Conservation (phyloP, 1,140 invertebrate species). For the Xylocopa sonorina region DNA sequence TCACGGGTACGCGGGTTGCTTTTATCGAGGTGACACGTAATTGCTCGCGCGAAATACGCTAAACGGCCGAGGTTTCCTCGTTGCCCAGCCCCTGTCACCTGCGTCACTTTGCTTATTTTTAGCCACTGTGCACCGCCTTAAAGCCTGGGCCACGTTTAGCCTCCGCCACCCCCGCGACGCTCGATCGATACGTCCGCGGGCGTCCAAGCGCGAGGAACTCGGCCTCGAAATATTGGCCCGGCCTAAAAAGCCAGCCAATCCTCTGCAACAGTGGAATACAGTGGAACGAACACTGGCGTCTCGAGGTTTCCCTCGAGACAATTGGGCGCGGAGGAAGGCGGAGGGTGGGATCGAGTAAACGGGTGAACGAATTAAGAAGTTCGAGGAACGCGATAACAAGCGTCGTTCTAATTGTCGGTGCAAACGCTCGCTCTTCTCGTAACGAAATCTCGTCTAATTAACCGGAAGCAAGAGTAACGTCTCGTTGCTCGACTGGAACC, state of each 20-base stretch:
- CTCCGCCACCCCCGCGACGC: conserved; percentile 12
- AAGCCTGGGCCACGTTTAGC: conserved; percentile 17
- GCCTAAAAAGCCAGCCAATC: conserved; percentile 26
- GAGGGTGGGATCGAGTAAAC: neutral
- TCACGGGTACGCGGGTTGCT: neutral
- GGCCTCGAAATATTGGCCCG: conserved; percentile 46
- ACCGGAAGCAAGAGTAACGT: neutral
- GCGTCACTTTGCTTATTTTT: conserved; percentile 30
- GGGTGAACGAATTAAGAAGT: conserved; percentile 26
- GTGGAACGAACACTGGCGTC: too few relatives aligned
- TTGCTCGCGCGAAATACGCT: neutral
- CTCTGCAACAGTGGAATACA: too few relatives aligned
- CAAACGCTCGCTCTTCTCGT: conserved; percentile 7
- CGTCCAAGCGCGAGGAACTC: conserved; percentile 56
- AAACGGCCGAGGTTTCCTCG: conserved; percentile 1
- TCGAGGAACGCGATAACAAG: conserved; percentile 30
- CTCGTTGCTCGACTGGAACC: too few relatives aligned
- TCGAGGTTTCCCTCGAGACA: too few relatives aligned
- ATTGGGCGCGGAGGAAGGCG: neutral
- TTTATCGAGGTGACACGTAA: conserved; percentile 1
- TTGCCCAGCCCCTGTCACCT: neutral
- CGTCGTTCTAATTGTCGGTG: conserved; percentile 14
- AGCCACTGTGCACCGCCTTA: conserved; percentile 28
- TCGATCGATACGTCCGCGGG: conserved; percentile 57
- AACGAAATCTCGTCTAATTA: conserved; percentile 37